Base-by-base conservation (phyloP, 2,113 vertebrate genomes). In the Equus quagga region DNA sequence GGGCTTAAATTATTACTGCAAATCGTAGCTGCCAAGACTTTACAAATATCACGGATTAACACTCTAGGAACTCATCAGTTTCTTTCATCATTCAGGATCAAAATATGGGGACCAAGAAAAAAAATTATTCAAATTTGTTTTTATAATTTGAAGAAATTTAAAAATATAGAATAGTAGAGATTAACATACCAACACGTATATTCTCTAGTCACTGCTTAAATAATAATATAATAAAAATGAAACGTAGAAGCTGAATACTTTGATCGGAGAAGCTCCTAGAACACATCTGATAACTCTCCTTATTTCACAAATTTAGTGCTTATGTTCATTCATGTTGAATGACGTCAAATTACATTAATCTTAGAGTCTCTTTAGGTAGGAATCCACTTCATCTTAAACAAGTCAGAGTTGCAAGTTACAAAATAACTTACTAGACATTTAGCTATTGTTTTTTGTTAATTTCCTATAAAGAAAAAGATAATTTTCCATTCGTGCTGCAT, bases 41-140 rank as follows among this genome's bases (percentile, higher is more conserved):
- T 56, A 72, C 79, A 93, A 64, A 31, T 0, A 79, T 69, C 46
- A 15, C 44, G 5, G 8, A 58, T 87, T 51, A 73, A 41, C 60
- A 21, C 23, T 78, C 49, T 91, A 91, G 94, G 67, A 84, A 69
- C 31, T n/a, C 33, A 28, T 26, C 33, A 49, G 28, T 90, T 82
- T 86, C 36, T 95, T 91, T 69, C 44, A 62, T 94, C 21, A 79
- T 70, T 96, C 49, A 86, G n/a, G 96, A 67, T 89, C 5, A 91
- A 90, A 79, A 73, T 92, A 7, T 92, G 7, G 21, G 46, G 17
- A 28, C 58, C 18, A 44, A 87, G 54, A 72, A 90, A 88, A 75
- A 75, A 46, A 9, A 18, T 82, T 21, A 72, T 58, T 73, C 62
- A 79, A 17, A 70, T 93, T 96, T 88, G 51, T 73, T 78, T 72